Evolutionary conservation across 1,140 invertebrate genomes (phyloP).

Genomic region (Zaprionus taronus): DNA sequence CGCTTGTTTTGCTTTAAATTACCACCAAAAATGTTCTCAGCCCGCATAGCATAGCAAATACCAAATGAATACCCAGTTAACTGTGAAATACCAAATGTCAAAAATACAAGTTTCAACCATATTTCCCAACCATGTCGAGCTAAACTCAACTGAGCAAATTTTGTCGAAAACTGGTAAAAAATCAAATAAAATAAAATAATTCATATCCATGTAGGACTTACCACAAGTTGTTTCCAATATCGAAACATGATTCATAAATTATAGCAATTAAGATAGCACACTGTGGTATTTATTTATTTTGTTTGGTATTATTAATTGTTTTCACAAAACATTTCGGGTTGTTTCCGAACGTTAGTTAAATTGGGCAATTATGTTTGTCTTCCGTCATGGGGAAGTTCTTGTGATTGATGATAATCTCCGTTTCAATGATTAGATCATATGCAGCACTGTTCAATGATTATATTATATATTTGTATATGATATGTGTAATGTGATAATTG

Average conservation of each 20-base stretch:
- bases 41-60: background rate
- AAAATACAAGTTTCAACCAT: conserved; percentile 1
- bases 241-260: background rate
- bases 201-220: background rate
- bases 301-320: background rate
- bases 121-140: background rate
- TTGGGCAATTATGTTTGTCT: conserved; percentile 2
- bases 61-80: conserved; percentile 3
- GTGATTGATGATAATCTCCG: background rate
- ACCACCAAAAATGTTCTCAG: conserved; percentile 2
- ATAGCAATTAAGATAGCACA: background rate
- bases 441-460: background rate
- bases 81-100: conserved; percentile 7
- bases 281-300: background rate
- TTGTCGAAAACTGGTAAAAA: background rate
- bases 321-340: background rate
- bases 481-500: background rate
- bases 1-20: conserved; percentile 8
- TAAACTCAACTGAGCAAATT: background rate
- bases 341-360: background rate
- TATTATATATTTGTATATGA: background rate
- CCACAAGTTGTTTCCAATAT: background rate
- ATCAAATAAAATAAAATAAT: background rate
- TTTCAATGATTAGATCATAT: background rate
- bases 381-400: conserved; percentile 8